Base-by-base conservation (phyloP, 2,888 invertebrate genomes). In the Dynastes hyllus region DNA sequence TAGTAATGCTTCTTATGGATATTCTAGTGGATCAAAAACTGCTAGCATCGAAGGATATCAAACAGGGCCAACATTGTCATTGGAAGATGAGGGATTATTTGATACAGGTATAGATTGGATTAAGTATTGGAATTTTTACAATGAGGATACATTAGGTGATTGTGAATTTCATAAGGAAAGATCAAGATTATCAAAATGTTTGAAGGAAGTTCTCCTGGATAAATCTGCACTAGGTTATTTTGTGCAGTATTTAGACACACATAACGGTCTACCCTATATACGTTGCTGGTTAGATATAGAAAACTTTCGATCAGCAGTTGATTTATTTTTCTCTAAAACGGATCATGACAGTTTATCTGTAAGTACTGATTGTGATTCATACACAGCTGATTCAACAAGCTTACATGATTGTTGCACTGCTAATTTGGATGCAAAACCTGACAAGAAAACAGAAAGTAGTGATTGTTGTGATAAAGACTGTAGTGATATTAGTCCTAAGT, bases 181-280 rank as follows among this genome's bases (percentile, higher is more conserved):
- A 69, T 94, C 94, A 0, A 92, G 93, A 78, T 90, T 97, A 76
- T 94, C 95, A 3, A 93, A 95, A 89, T 94, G 92, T 75, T 90
- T 97, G 80, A 89, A 91, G 79, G 95, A 97, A 85, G 93, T 96
- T 82, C 90, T 98, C 16, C 89, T 91, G 37, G 96, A 96, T 88
- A 95, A 95, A 87, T 93, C 93, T 86, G 95, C 95, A 78, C 90
- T 97, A 37, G 93, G 94, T 67, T 95, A 96, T 88, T 96, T 97
- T 87, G 92, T 96, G 77, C 95, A 96, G 85, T 98, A 93, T 88
- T 92, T 98, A 92, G 96, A 97, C 85, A 91, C 93, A n/a, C 91
- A 93, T 82, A 93, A 93, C 78, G 92, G 93, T 77, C 88, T 93
- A 77, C 88, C 91, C 27, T 90, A 94, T 50, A 91, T 96, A 1